Percentiles rank a stretch among this genome's conserved stretches.
These are phyloP conservation scores for Ictidomys tridecemlineatus DNA, from an alignment of 2,113 vertebrate species.

Conservation along the genomic window DNA sequence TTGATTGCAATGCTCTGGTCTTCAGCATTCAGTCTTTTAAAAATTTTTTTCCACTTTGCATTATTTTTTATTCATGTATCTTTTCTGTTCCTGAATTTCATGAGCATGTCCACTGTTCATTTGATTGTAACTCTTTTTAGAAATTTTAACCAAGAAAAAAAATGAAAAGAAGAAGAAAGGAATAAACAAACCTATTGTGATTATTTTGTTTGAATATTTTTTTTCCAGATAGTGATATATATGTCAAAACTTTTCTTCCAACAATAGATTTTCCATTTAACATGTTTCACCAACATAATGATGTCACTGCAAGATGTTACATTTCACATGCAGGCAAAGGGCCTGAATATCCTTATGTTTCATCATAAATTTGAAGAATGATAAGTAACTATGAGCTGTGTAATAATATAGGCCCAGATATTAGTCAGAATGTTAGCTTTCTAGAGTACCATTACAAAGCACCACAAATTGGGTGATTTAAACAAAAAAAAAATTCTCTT, in stretches of 20 bases:
- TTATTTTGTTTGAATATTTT: background rate
- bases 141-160: background rate
- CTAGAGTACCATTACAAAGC: background rate
- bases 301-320: background rate
- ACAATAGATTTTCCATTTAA: background rate
- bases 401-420: background rate
- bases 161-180: background rate
- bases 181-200: background rate
- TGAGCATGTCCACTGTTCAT: background rate
- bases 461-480: background rate
- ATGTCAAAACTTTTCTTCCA: background rate
- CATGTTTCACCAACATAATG: background rate
- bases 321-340: background rate
- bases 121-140: background rate
- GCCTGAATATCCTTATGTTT: background rate
- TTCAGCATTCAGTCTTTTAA: background rate
- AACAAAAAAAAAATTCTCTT: background rate
- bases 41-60: background rate
- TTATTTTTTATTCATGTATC: background rate
- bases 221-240: background rate
- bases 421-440: background rate
- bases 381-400: background rate
- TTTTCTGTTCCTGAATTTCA: background rate
- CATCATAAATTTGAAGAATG: background rate
- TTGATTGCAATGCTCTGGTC: background rate